Percentiles rank a stretch among this genome's conserved stretches.
These are phyloP conservation scores for Marcusenius ussheri DNA, from an alignment of 2,113 vertebrate species.

Conservation along the genomic window DNA sequence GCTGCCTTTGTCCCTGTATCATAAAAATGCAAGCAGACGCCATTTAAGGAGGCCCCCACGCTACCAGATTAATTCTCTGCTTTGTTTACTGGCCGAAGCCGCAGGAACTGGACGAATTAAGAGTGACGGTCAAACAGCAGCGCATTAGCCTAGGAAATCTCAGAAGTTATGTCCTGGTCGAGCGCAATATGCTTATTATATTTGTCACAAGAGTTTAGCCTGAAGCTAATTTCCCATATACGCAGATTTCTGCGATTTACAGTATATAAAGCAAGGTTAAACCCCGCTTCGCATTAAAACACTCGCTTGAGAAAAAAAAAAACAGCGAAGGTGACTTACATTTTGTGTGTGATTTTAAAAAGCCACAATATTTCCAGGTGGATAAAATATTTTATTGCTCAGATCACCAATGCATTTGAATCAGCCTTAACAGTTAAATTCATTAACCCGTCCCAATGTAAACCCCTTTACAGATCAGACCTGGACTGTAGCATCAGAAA, in stretches of 20 bases:
- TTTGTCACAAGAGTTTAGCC: not conserved
- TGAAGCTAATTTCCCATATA: not conserved
- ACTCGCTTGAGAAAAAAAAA: not conserved
- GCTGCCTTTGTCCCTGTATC: slow-evolving; percentile 18
- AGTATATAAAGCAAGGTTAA: not conserved
- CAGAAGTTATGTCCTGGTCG: not conserved
- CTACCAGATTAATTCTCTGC: slow-evolving; percentile 19
- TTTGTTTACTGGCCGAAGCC: slow-evolving; percentile 25
- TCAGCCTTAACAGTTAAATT: not conserved
- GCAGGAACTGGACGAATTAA: not conserved
- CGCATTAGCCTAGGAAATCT: not conserved
- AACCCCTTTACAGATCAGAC: not conserved
- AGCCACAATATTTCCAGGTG: not conserved
- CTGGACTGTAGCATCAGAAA: not conserved
- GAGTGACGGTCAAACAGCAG: not conserved
- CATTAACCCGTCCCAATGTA: not conserved
- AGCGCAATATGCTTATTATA: not conserved
- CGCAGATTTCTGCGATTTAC: not conserved
- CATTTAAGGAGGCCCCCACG: not conserved
- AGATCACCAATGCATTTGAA: not conserved
- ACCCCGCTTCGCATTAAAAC: not conserved
- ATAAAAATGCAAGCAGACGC: not conserved
- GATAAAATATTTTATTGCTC: slow-evolving; percentile 20
- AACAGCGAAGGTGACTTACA: not conserved
- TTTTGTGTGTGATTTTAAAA: not conserved